A percentile compares a stretch with the other conserved stretches of the same genome.
These are phyloP conservation scores for Triplophysa bombifrons DNA, from an alignment of 2,797 vertebrate species.

Conservation along the genomic window DNA sequence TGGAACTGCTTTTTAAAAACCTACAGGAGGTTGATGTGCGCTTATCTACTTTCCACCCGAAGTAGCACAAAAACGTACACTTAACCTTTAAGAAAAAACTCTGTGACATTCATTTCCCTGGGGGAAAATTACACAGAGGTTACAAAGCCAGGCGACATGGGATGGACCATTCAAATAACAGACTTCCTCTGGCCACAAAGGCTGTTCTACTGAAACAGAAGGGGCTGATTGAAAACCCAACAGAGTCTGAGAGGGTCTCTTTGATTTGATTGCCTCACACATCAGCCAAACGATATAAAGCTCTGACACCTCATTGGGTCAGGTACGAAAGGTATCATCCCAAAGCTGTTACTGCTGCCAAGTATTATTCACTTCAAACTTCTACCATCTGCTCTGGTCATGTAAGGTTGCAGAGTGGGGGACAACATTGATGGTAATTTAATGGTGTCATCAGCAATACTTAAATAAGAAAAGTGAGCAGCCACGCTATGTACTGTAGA, in stretches of 20 bases:
- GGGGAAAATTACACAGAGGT: slow-evolving; percentile 12
- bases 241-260: slow-evolving; percentile 4
- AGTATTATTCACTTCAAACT: slow-evolving; percentile 23
- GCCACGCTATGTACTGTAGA: neutral
- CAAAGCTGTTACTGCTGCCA: slow-evolving; percentile 15
- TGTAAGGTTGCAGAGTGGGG: neutral
- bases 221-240: slow-evolving; percentile 24
- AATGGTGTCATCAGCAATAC: neutral
- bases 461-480: neutral
- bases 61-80: slow-evolving; percentile 4
- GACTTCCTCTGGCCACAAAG: slow-evolving; percentile 27
- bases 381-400: neutral
- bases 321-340: slow-evolving; percentile 11
- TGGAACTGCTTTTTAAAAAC: neutral
- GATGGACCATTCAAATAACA: slow-evolving; percentile 31
- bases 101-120: slow-evolving; percentile 29
- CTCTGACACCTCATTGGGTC: slow-evolving; percentile 17
- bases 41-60: slow-evolving; percentile 38
- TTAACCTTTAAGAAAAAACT: slow-evolving; percentile 50
- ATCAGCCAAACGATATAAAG: slow-evolving; percentile 8
- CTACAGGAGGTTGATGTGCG: slow-evolving; percentile 12
- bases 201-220: slow-evolving; percentile 12
- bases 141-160: neutral
- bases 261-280: slow-evolving; percentile 36
- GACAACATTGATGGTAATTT: neutral